Percentiles rank a stretch among this genome's conserved stretches.
Conservation (phyloP, 2,797 vertebrate genomes). For the Florisuga fusca region DNA sequence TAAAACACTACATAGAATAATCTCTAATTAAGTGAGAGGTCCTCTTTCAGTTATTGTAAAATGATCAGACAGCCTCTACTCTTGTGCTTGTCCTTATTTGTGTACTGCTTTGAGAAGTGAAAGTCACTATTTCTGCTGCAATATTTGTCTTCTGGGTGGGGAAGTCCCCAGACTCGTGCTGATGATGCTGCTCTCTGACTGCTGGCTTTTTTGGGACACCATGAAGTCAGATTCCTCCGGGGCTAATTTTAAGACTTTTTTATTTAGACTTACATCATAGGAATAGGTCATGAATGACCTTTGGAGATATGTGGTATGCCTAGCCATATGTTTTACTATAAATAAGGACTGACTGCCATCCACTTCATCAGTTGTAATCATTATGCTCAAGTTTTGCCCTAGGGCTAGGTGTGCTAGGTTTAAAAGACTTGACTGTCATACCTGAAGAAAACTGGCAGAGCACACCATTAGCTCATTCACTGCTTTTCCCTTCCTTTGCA, state of each 20-base stretch:
- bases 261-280: not conserved
- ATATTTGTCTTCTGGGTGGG: not conserved
- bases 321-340: not conserved
- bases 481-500: not conserved
- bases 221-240: not conserved
- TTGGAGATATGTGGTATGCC: not conserved
- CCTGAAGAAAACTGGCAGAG: not conserved
- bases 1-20: not conserved
- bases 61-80: not conserved
- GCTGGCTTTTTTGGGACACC: not conserved
- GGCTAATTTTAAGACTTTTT: not conserved
- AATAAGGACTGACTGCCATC: not conserved
- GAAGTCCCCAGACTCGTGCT: not conserved
- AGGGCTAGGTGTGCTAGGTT: not conserved
- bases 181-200: not conserved
- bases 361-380: not conserved
- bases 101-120: slow-evolving; percentile 13
- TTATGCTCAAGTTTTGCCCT: not conserved
- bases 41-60: not conserved
- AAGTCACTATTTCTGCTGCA: slow-evolving; percentile 23
- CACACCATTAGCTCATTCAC: not conserved
- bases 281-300: not conserved
- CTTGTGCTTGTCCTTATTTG: not conserved
- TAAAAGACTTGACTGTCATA: not conserved
- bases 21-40: not conserved